Evolutionary conservation across 1,140 invertebrate genomes (phyloP).

Genomic region (Lasioglossum baleicum): DNA sequence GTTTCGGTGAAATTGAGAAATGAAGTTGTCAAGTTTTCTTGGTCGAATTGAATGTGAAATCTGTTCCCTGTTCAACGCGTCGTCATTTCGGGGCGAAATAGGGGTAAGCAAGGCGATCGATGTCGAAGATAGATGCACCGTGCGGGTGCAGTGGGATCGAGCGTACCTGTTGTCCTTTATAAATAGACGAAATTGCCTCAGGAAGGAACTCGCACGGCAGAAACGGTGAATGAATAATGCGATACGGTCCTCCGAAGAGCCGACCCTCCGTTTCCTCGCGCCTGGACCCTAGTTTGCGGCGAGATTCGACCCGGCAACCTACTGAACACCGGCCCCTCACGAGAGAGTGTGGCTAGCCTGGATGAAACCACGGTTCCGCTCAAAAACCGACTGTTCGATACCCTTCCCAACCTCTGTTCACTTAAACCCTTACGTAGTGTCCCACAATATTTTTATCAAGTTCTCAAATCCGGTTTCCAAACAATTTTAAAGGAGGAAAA

Average conservation of each 20-base stretch:
- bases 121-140: neutral
- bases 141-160: neutral
- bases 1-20: neutral
- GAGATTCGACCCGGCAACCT: neutral
- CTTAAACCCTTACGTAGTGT: no score
- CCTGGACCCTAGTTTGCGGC: conserved; percentile 16
- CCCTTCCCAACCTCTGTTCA: no score
- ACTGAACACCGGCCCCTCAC: neutral
- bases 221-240: conserved; percentile 36
- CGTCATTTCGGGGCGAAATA: neutral
- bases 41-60: neutral
- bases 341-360: conserved; percentile 11
- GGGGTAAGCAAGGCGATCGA: neutral
- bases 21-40: neutral
- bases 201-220: neutral
- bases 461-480: no score
- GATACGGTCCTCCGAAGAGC: conserved; percentile 3
- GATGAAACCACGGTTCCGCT: neutral
- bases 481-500: no score
- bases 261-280: neutral
- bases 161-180: conserved; percentile 26
- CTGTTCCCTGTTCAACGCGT: neutral
- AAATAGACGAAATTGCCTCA: conserved; percentile 41
- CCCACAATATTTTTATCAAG: no score
- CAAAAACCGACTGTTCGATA: neutral